Percentiles rank a stretch among this genome's conserved stretches.
phyloP scores from a whole-genome alignment of 2,888 invertebrate genomes.

The Heliconius charithonia region DNA sequence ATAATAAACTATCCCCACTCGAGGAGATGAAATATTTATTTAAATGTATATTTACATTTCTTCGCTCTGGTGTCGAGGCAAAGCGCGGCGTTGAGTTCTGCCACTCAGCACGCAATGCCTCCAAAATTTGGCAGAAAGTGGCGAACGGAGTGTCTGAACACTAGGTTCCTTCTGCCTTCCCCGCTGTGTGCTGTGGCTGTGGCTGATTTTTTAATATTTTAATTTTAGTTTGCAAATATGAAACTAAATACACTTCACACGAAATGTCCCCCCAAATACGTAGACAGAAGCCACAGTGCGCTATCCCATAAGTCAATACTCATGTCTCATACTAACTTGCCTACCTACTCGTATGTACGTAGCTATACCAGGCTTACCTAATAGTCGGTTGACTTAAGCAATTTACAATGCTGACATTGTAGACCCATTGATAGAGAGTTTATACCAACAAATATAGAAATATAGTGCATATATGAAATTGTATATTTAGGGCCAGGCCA shows the following conservation, averaged over 20 bases:
- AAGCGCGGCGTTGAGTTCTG: no score
- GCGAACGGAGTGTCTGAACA: no score
- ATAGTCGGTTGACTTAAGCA: conserved; percentile 44
- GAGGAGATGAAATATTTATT: no score
- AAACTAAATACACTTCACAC: neutral
- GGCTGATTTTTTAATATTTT: no score
- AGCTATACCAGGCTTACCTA: conserved; percentile 35
- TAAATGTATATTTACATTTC: no score
- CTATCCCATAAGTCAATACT: conserved; percentile 19
- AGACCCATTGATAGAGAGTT: conserved; percentile 39
- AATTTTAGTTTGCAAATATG: neutral
- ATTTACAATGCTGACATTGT: conserved; percentile 46
- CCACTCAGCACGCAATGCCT: no score
- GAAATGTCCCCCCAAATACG: neutral
- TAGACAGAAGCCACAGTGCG: conserved; percentile 2
- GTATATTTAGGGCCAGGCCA: no score
- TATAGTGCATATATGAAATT: neutral
- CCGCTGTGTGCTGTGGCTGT: no score
- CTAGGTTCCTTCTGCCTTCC: no score
- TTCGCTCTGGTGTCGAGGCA: no score
- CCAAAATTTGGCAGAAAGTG: no score
- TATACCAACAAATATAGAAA: neutral
- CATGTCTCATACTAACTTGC: neutral
- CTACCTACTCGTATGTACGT: neutral
- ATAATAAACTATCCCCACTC: no score